Evolutionary conservation across 2,113 vertebrate genomes (phyloP), one percentile per base, ranked within the genome.

Genomic region (Rhinoderma darwinii): DNA sequence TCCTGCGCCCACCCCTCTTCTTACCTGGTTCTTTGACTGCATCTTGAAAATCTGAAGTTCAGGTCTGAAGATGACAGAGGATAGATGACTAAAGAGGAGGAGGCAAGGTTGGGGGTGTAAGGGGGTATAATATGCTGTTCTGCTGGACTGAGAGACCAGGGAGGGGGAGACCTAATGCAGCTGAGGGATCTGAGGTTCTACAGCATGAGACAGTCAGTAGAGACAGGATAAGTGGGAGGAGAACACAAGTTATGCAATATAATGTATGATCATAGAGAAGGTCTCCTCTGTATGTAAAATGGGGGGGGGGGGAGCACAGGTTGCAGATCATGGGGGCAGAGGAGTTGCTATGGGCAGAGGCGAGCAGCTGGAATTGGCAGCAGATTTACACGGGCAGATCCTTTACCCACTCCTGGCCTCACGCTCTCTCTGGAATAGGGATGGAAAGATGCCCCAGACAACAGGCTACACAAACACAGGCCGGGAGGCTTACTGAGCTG

Each of bases 361-460:
- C 18, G 41, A 35, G 30, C n/a, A 70, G 44, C 43, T 50, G 43
- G 9, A 43, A 14, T 9, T 66, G 54, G 74, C 39, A 78, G 56
- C 39, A 66, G 82, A 32, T 32, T 56, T 32, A 81, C 30, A 30
- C 47, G 17, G 72, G 35, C 30, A 61, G 17, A 50, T 44, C 47
- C 56, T 56, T 32, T 68, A 78, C 56, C 43, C 72, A 32, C 27
- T 77, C n/a, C 50, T 30, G 32, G 20, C 74, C 75, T 78, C 56
- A 32, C 84, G 27, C 84, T 88, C 88, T 88, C 84, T 18, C 76
- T 84, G 66, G 80, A 78, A 63, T 27, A 43, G 44, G 41, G 79
- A 35, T 92, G 92, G 91, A 91, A 44, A 84, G 63, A 86, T 84
- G 89, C 90, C 91, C 88, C 84, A 86, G 86, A 63, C 85, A 85